These are phyloP conservation scores for Paradoxurus hermaphroditus DNA, from an alignment of 2,113 vertebrate species.

Conservation along the genomic window DNA sequence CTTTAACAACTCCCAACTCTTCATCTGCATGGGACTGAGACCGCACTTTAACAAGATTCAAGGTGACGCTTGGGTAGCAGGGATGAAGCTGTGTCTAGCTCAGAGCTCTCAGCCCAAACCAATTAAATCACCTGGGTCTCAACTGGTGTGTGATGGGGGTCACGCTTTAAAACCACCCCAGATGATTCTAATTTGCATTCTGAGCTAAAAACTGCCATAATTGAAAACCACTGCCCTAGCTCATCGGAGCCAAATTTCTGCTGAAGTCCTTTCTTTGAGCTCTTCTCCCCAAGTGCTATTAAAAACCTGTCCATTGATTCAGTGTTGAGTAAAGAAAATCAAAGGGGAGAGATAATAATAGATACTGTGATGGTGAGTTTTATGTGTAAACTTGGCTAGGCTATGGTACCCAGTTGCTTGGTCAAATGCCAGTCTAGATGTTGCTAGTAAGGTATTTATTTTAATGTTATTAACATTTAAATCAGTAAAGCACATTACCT, in stretches of 20 bases:
- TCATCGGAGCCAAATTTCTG: neutral
- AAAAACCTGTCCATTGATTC: neutral
- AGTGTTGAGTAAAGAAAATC: neutral
- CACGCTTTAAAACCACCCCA: neutral
- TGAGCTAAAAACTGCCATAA: neutral
- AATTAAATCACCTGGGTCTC: neutral
- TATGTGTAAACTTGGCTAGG: neutral
- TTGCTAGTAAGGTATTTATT: neutral
- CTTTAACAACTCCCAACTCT: neutral
- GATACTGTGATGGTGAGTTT: neutral
- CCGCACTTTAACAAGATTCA: neutral
- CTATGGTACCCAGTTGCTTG: neutral
- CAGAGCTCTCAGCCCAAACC: neutral
- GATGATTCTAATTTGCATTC: neutral
- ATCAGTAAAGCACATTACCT: neutral
- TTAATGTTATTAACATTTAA: neutral
- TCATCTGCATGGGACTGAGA: neutral
- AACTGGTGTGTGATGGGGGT: neutral
- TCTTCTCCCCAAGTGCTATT: neutral
- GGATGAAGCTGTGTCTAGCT: neutral
- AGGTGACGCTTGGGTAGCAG: neutral
- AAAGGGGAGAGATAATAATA: constrained; percentile 1
- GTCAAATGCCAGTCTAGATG: neutral
- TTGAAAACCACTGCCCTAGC: neutral
- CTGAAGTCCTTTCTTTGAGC: neutral